phyloP scores from a whole-genome alignment of 2,888 invertebrate species.

The Drosophila macrothrix region DNA sequence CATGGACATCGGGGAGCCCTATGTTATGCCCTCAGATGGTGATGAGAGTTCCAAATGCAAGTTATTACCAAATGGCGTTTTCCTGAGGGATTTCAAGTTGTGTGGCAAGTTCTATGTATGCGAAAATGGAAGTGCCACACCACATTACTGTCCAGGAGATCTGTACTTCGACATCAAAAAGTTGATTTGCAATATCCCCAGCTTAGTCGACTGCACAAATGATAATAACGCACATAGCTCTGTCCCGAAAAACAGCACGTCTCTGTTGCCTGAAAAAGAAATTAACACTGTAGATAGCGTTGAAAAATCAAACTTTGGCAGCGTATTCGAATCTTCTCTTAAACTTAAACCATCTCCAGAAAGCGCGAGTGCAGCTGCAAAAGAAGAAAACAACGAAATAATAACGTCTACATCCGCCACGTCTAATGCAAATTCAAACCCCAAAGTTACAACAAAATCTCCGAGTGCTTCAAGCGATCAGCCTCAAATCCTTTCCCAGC shows the following conservation, averaged over 20 bases:
- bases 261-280: background rate
- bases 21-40: background rate
- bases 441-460: background rate
- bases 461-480: background rate
- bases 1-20: background rate
- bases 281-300: background rate
- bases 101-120: constrained; percentile 65
- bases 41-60: constrained; percentile 22
- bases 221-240: background rate
- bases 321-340: background rate
- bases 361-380: background rate
- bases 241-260: background rate
- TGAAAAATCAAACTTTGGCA: background rate
- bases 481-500: background rate
- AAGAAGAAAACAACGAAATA: background rate
- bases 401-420: background rate
- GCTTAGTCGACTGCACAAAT: constrained; percentile 55
- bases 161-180: constrained; percentile 53
- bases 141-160: constrained; percentile 44
- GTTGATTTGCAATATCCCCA: constrained; percentile 60
- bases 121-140: constrained; percentile 50
- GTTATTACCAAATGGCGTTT: constrained; percentile 41
- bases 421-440: background rate
- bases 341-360: background rate
- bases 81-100: constrained; percentile 40